Evolutionary conservation across 1,140 invertebrate genomes (phyloP).

Genomic region (Meloidogyne exigua): DNA sequence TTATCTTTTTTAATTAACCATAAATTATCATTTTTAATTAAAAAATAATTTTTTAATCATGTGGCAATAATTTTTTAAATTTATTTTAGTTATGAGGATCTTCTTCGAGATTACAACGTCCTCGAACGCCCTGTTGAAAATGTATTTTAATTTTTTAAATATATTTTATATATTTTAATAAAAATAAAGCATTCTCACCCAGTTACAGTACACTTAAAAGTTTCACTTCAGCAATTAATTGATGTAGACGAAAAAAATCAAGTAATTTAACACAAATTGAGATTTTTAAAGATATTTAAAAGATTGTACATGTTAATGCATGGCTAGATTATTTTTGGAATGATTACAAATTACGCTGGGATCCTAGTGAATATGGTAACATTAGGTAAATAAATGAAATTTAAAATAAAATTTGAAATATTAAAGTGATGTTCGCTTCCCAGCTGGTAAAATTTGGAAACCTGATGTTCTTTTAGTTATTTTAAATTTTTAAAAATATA

Average conservation of each 20-base stretch:
- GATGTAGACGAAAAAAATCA: slow-evolving; percentile 78
- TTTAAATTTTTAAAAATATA: slow-evolving; percentile 69
- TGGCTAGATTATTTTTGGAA: slow-evolving; percentile 78
- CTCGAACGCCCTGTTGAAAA: slow-evolving; percentile 90
- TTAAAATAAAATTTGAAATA: no score
- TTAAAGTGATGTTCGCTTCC: slow-evolving; percentile 72
- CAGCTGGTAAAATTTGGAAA: slow-evolving; percentile 93
- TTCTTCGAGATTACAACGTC: slow-evolving; percentile 76
- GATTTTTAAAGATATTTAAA: slow-evolving; percentile 30
- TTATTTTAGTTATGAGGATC: slow-evolving; percentile 29
- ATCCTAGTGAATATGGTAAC: slow-evolving; percentile 88
- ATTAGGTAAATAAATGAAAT: slow-evolving; percentile 70
- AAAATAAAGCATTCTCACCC: slow-evolving; percentile 60
- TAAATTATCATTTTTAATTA: neutral
- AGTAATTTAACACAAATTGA: neutral
- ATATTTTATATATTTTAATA: no score
- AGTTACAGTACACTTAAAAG: slow-evolving; percentile 60
- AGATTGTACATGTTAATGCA: slow-evolving; percentile 59
- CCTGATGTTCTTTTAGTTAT: slow-evolving; percentile 74
- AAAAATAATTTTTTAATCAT: neutral
- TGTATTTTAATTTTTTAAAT: no score
- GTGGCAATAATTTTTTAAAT: neutral
- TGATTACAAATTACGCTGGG: slow-evolving; percentile 95
- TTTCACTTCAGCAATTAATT: slow-evolving; percentile 86
- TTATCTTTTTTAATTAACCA: no score